Conservation (phyloP, 2,888 invertebrate species). For the Ischnura elegans region DNA sequence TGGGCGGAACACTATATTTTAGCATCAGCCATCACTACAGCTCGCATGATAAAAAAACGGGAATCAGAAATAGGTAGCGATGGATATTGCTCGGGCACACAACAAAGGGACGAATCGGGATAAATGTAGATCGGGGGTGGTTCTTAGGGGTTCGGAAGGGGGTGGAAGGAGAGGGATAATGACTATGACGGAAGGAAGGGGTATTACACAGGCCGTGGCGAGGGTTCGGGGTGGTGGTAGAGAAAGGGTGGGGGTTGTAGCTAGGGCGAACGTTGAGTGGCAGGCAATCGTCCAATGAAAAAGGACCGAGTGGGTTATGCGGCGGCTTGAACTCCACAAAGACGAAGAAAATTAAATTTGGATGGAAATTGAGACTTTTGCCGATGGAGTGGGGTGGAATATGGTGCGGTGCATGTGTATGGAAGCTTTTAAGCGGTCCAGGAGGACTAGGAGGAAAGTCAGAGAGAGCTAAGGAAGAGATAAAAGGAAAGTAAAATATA, state of each 20-base stretch:
- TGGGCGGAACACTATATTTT: neutral
- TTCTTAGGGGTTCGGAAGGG: neutral
- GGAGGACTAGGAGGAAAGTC: neutral
- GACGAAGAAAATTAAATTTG: slow-evolving; percentile 68
- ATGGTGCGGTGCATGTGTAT: neutral
- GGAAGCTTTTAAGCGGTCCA: neutral
- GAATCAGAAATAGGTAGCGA: neutral
- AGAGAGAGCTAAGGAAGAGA: neutral
- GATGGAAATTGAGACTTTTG: slow-evolving; percentile 68
- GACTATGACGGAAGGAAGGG: neutral
- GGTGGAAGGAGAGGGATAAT: neutral
- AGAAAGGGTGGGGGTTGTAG: neutral
- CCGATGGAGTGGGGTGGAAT: slow-evolving; percentile 1
- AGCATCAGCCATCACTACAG: neutral
- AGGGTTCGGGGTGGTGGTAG: neutral
- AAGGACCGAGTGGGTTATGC: slow-evolving; percentile 32
- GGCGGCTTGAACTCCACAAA: slow-evolving; percentile 59
- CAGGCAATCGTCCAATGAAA: slow-evolving; percentile 36
- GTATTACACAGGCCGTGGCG: neutral
- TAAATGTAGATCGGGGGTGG: neutral
- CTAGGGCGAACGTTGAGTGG: slow-evolving; percentile 8
- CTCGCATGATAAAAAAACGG: neutral
- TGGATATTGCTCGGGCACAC: slow-evolving; percentile 36
- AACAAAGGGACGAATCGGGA: slow-evolving; percentile 54
- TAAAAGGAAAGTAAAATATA: neutral